phyloP scores from a whole-genome alignment of 2,888 invertebrate genomes.

The Gibbula magus region DNA sequence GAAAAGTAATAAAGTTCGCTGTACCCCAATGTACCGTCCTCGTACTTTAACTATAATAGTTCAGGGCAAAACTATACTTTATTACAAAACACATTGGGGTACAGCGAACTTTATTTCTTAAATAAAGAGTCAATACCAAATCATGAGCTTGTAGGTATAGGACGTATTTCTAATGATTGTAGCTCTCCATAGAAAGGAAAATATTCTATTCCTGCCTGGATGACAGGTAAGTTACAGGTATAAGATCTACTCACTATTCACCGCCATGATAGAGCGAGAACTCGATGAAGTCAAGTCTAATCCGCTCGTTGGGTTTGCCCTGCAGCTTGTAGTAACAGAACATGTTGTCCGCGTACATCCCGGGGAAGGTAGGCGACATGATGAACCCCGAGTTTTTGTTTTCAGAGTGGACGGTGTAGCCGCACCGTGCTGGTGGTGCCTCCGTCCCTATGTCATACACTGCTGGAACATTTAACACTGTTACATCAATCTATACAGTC shows the following conservation, averaged over 20 bases:
- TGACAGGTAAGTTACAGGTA: not conserved
- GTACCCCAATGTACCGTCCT: too few relatives aligned
- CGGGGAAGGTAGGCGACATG: slow-evolving; percentile 98
- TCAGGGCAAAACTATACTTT: too few relatives aligned
- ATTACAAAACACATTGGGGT: too few relatives aligned
- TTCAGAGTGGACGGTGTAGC: slow-evolving; percentile 84
- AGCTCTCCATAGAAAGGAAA: too few relatives aligned
- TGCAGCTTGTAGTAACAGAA: slow-evolving; percentile 88
- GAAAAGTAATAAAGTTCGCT: too few relatives aligned
- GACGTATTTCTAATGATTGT: too few relatives aligned
- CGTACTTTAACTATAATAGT: too few relatives aligned
- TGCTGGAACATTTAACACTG: slow-evolving; percentile 77
- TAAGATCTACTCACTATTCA: slow-evolving; percentile 88
- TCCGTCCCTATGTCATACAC: slow-evolving; percentile 91
- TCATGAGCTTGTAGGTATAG: too few relatives aligned
- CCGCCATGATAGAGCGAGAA: slow-evolving; percentile 99
- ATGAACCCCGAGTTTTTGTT: slow-evolving; percentile 87
- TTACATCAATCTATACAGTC: slow-evolving; percentile 18
- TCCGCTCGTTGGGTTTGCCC: slow-evolving; percentile 91
- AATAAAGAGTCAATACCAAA: too few relatives aligned
- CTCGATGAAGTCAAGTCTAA: slow-evolving; percentile 96
- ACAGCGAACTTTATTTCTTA: too few relatives aligned
- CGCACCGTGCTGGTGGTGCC: slow-evolving; percentile 89
- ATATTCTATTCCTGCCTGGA: too few relatives aligned
- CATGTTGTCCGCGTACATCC: slow-evolving; percentile 97